These are phyloP conservation scores for Ophraella communa DNA, from an alignment of 2,888 invertebrate genomes.

Conservation along the genomic window DNA sequence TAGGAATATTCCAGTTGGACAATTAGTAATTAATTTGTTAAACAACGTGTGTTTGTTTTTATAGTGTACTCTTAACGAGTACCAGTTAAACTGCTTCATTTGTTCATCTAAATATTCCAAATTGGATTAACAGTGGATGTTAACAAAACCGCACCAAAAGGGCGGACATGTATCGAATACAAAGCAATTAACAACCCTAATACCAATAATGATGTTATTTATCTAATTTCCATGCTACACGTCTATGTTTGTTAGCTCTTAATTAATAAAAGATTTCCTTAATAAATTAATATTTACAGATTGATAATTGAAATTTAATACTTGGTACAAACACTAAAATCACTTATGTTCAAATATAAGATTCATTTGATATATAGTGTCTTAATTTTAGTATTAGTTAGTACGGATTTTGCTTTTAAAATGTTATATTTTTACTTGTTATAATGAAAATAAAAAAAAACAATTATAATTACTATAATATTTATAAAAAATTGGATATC, in stretches of 20 bases:
- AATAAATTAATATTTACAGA: too few species aligned
- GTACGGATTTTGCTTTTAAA: too few species aligned
- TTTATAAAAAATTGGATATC: too few species aligned
- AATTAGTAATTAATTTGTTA: not conserved
- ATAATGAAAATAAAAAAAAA: too few species aligned
- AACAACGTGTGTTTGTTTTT: not conserved
- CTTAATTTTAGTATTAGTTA: too few species aligned
- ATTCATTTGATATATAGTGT: too few species aligned
- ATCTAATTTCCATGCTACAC: not conserved
- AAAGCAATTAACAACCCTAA: not conserved
- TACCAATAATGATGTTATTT: not conserved
- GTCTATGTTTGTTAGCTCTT: not conserved
- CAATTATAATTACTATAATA: too few species aligned
- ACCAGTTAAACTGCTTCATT: not conserved
- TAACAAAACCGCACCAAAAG: not conserved
- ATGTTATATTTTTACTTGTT: too few species aligned
- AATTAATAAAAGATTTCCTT: not conserved
- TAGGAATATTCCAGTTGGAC: not conserved
- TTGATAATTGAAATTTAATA: too few species aligned
- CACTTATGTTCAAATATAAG: too few species aligned
- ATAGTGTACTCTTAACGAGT: not conserved
- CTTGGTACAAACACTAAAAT: too few species aligned
- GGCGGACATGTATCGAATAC: not conserved
- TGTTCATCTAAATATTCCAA: not conserved
- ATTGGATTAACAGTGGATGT: not conserved